Percentiles rank a stretch among this genome's conserved stretches.
These are phyloP conservation scores for Empidonax alnorum DNA, from an alignment of 2,113 vertebrate species.

Conservation along the genomic window DNA sequence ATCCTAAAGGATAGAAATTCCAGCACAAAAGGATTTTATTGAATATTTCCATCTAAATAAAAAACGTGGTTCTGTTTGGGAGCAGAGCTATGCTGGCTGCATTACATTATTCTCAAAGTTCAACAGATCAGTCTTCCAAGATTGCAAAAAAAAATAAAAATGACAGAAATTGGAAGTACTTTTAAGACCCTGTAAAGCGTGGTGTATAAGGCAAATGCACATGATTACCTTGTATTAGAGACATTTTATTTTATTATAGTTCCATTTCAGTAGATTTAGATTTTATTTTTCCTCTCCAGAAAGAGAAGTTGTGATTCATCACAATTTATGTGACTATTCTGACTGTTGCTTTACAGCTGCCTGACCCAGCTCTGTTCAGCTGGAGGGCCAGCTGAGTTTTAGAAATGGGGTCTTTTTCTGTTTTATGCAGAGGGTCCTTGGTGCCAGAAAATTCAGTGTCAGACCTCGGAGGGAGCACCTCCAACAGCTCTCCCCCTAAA, in stretches of 20 bases:
- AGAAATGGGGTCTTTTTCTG: neutral
- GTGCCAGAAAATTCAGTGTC: neutral
- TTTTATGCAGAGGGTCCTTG: neutral
- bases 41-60: slow-evolving; percentile 42
- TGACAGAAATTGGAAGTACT: slow-evolving; percentile 14
- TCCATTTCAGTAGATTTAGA: neutral
- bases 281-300: neutral
- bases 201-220: slow-evolving; percentile 9
- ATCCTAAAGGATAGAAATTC: neutral
- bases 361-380: neutral
- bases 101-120: slow-evolving; percentile 10
- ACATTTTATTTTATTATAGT: slow-evolving; percentile 36
- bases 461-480: neutral
- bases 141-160: slow-evolving; percentile 19
- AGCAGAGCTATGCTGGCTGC: neutral
- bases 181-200: slow-evolving; percentile 40
- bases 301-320: neutral
- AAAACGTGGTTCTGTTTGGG: neutral
- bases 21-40: slow-evolving; percentile 7
- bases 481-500: neutral
- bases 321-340: neutral
- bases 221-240: slow-evolving; percentile 27
- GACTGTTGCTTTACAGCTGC: neutral
- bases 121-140: neutral
- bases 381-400: neutral